Percentiles rank a stretch among this genome's conserved stretches.
These are phyloP conservation scores for Panulirus ornatus DNA, from an alignment of 1,140 invertebrate species.

Conservation along the genomic window DNA sequence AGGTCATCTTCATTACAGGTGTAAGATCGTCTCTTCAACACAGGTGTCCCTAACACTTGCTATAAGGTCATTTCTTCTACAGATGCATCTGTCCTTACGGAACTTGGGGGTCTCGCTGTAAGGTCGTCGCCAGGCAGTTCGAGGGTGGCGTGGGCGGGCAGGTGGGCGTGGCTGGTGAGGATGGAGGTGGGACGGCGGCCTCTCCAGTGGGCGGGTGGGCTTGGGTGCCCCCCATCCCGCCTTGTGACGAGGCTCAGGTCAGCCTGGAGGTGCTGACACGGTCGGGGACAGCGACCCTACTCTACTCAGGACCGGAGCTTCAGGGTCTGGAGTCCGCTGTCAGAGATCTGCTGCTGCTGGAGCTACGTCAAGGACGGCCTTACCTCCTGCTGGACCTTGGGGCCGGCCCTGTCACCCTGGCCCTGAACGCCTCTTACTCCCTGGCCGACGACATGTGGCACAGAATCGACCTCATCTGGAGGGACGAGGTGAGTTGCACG, in stretches of 20 bases:
- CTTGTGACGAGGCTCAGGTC: slow-evolving; percentile 54
- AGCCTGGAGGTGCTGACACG: slow-evolving; percentile 48
- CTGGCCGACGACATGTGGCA: slow-evolving; percentile 53
- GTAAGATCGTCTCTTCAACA: too few species aligned
- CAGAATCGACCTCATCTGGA: slow-evolving; percentile 63
- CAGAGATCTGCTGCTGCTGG: slow-evolving; percentile 33
- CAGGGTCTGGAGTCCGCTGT: not conserved
- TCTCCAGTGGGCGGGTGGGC: slow-evolving; percentile 35
- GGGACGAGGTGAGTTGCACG: slow-evolving; percentile 44
- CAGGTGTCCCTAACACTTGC: too few species aligned
- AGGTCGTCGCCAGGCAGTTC: slow-evolving; percentile 42
- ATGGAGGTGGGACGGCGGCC: not conserved
- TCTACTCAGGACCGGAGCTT: slow-evolving; percentile 38
- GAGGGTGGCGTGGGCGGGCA: not conserved
- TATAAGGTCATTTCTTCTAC: not conserved
- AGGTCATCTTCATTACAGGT: too few species aligned
- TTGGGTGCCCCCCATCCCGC: slow-evolving; percentile 46
- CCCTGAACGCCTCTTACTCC: slow-evolving; percentile 47
- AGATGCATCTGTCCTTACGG: slow-evolving; percentile 59
- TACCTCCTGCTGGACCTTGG: slow-evolving; percentile 54
- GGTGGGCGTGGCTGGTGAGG: too few species aligned
- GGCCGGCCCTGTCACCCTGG: slow-evolving; percentile 31
- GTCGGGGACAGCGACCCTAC: slow-evolving; percentile 6
- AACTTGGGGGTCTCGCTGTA: slow-evolving; percentile 51
- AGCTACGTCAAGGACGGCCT: slow-evolving; percentile 43